A percentile compares a stretch with the other conserved stretches of the same genome.
Evolutionary conservation across 2,888 invertebrate genomes (phyloP).

Genomic region (Chrysolina americana): DNA sequence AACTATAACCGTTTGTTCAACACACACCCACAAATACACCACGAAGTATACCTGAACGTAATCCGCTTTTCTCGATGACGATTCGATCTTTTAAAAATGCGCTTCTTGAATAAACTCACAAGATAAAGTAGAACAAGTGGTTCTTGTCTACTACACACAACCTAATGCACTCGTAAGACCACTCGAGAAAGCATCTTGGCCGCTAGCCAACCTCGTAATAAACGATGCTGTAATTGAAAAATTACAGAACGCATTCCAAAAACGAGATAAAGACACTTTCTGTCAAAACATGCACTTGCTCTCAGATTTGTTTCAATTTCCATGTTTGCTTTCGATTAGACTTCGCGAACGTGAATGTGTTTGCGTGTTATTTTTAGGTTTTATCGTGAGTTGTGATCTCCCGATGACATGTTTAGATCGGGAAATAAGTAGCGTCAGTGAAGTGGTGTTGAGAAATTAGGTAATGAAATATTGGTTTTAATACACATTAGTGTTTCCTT

Average conservation of each 20-base stretch:
- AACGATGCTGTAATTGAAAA: conserved; percentile 47
- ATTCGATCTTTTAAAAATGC: neutral
- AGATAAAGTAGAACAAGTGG: conserved; percentile 32
- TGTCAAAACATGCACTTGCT: conserved; percentile 44
- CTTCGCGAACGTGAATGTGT: conserved; percentile 10
- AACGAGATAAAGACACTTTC: conserved; percentile 37
- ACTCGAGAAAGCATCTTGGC: conserved; percentile 22
- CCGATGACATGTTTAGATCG: conserved; percentile 20
- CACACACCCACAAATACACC: neutral
- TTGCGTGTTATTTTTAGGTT: conserved; percentile 21
- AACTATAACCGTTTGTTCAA: too few relatives aligned
- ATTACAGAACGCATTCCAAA: conserved; percentile 40
- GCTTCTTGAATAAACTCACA: conserved; percentile 17
- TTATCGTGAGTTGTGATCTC: conserved; percentile 4
- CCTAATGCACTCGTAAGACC: conserved; percentile 26
- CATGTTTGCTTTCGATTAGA: conserved; percentile 22
- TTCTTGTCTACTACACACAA: conserved; percentile 28
- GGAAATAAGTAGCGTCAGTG: conserved; percentile 3
- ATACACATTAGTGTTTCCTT: neutral
- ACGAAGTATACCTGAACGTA: neutral
- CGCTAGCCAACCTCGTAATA: conserved; percentile 23
- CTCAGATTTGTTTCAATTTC: conserved; percentile 18
- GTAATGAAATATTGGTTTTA: neutral
- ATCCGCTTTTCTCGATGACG: neutral
- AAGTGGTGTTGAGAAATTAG: conserved; percentile 8